Evolutionary conservation across 1,140 invertebrate genomes (phyloP), one percentile per base, ranked within the genome.

Genomic region (Brachionus plicatilis): DNA sequence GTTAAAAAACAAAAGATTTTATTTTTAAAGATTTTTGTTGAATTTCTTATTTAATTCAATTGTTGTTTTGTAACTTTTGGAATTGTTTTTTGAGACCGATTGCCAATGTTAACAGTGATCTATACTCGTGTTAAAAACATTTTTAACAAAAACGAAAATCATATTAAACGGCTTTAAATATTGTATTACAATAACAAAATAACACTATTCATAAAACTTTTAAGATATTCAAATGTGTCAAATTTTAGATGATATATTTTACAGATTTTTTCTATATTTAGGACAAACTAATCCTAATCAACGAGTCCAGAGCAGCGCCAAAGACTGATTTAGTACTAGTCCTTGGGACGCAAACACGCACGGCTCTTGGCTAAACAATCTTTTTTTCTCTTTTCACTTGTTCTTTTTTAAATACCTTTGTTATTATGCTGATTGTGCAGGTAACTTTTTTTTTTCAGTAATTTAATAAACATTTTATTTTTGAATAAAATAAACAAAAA

Each of bases 171-270:
- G 33, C 68, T 72, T 72, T 72, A 72, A 72, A 72, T 72, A 72
- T 72, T 72, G 41, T 41, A 72, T 72, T 72, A 9, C 68, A 43
- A 72, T 72, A 17, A 72, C 53, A 72, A 72, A 20, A 72, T 72
- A 72, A 43, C 68, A 72, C 68, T 72, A 24, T 72, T 43, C 41
- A 43, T 43, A 72, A 72, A 72, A 43, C 20, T 72, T 37, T 45
- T 43, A 72, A 72, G 41, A 60, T 24, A 60, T 60, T 72, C 37
- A 72, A 72, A 72, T 72, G 24, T 72, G 68, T 72, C 68, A 72
- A 72, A 41, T 17, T 68, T 68, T 68, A 41, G n/a, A 68, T 68
- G 66, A 68, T 68, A 68, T 68, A 68, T 68, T 33, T 68, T 33
- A 33, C 29, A 68, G 66, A 68, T 68, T 33, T 68, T 33, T 14